Conservation (phyloP, 37 sponge, comb jelly and placozoan species). For the Corticium candelabrum region DNA sequence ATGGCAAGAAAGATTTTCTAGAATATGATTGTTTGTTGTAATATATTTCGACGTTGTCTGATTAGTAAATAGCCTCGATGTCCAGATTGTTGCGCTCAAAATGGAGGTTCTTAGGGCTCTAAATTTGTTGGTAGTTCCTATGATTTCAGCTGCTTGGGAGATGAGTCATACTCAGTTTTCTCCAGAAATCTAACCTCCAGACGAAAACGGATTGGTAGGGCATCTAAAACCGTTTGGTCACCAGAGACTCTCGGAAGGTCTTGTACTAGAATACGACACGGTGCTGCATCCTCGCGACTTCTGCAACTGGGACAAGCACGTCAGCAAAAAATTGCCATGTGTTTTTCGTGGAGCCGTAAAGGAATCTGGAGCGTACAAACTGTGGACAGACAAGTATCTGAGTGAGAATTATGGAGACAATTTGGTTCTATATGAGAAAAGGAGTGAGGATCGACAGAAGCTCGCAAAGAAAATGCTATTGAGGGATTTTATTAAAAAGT, state of each 20-base stretch:
- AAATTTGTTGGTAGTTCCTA: too few species aligned
- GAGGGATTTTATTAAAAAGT: constrained; percentile 20
- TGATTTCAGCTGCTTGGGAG: background rate
- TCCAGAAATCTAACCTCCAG: background rate
- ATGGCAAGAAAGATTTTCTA: too few species aligned
- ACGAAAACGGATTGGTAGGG: background rate
- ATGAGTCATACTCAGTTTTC: background rate
- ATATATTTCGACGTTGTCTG: too few species aligned
- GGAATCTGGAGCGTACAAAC: background rate
- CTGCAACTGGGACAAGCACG: constrained; percentile 8
- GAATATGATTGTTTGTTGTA: too few species aligned
- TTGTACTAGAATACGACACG: background rate
- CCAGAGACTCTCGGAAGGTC: background rate
- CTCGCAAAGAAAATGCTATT: background rate
- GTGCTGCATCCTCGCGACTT: constrained; percentile 11
- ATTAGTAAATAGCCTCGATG: too few species aligned
- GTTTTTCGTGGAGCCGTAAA: constrained; percentile 7
- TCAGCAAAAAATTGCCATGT: background rate
- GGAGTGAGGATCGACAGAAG: background rate
- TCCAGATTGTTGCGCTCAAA: too few species aligned
- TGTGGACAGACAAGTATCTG: constrained; percentile 10
- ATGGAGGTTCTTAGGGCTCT: too few species aligned
- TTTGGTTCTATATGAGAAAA: background rate
- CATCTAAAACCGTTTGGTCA: constrained; percentile 11
- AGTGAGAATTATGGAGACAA: background rate